Conservation (phyloP, 2,113 vertebrate genomes). For the Thryonomys swinderianus region DNA sequence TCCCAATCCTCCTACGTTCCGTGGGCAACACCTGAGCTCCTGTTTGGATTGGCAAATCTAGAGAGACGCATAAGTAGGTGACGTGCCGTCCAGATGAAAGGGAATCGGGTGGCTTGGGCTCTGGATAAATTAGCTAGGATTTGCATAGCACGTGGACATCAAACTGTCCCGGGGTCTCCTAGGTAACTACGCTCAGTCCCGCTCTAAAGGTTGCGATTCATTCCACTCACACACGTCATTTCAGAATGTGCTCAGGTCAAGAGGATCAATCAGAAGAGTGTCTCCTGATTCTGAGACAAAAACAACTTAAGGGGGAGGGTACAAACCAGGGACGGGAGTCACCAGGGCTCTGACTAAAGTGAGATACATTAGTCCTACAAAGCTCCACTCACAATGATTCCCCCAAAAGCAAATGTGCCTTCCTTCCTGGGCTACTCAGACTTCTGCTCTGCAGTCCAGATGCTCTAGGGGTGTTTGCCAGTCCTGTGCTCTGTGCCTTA, state of each 20-base stretch:
- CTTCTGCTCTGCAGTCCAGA: too few species aligned
- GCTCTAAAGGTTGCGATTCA: slow-evolving; percentile 59
- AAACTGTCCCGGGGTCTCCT: slow-evolving; percentile 70
- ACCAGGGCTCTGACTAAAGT: slow-evolving; percentile 38
- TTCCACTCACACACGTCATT: not conserved
- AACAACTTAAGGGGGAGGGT: not conserved
- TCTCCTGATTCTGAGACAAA: not conserved
- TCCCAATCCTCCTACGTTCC: slow-evolving; percentile 64
- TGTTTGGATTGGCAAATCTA: slow-evolving; percentile 75
- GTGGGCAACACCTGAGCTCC: slow-evolving; percentile 75
- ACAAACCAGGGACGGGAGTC: not conserved
- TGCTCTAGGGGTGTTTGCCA: too few species aligned
- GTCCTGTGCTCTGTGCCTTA: not conserved
- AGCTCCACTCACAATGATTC: not conserved
- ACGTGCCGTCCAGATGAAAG: slow-evolving; percentile 76
- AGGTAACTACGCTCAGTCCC: slow-evolving; percentile 65
- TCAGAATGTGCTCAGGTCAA: not conserved
- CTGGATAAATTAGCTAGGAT: slow-evolving; percentile 76
- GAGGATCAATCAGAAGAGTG: slow-evolving; percentile 22
- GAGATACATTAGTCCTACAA: accelerated
- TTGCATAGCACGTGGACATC: slow-evolving; percentile 68
- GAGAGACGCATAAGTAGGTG: slow-evolving; percentile 71
- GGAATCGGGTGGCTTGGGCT: slow-evolving; percentile 70
- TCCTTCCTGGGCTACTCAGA: not conserved
- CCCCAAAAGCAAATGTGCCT: not conserved